A percentile compares a stretch with the other conserved stretches of the same genome.
phyloP scores from a whole-genome alignment of 2,797 vertebrate genomes.

The Meriones psammophilus region DNA sequence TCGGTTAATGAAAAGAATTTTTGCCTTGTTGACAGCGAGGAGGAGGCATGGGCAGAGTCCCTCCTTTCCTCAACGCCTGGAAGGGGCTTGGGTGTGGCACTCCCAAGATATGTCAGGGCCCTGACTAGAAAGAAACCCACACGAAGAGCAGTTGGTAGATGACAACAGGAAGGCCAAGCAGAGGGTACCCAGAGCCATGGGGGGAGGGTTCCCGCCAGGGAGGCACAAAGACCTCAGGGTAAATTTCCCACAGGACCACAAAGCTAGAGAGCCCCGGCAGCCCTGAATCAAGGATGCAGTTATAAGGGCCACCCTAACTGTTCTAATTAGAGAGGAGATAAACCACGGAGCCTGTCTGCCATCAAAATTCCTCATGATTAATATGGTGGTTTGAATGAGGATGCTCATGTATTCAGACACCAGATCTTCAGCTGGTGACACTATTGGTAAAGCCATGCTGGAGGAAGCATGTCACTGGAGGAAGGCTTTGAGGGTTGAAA shows the following conservation, averaged over 20 bases:
- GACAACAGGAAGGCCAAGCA: no score
- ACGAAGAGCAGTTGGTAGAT: neutral
- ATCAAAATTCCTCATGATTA: slow-evolving; percentile 36
- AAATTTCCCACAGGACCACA: neutral
- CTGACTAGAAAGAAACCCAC: neutral
- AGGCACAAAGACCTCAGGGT: neutral
- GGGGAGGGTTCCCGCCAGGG: neutral
- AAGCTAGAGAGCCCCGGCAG: neutral
- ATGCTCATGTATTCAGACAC: no score
- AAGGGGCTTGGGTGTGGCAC: neutral
- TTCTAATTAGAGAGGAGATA: slow-evolving; percentile 14
- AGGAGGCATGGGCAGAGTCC: neutral
- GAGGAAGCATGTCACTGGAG: neutral
- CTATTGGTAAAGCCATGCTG: neutral
- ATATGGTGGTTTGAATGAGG: no score
- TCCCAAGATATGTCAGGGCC: neutral
- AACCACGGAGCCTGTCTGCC: neutral
- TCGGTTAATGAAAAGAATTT: neutral
- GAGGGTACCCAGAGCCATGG: neutral
- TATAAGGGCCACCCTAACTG: neutral
- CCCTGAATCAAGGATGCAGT: neutral
- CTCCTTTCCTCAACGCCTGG: neutral
- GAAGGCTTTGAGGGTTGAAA: neutral
- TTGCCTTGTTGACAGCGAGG: neutral
- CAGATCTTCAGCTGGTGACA: neutral